These are phyloP conservation scores for Scartelaos histophorus DNA, from an alignment of 2,113 vertebrate genomes.

Conservation along the genomic window DNA sequence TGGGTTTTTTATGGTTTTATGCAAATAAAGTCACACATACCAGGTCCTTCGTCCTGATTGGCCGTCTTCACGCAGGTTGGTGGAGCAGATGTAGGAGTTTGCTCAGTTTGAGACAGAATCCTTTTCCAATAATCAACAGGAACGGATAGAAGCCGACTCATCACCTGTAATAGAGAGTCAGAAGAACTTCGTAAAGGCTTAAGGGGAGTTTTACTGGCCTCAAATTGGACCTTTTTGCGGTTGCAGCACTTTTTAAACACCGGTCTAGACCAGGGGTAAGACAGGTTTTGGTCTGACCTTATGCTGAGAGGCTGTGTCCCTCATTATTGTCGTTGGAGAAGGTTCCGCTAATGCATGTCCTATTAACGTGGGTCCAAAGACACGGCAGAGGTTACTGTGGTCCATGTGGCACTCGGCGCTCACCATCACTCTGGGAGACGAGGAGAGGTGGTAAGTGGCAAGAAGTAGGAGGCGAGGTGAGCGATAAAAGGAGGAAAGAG, in stretches of 20 bases:
- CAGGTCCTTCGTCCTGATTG: conserved; percentile 23
- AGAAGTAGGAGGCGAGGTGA: neutral
- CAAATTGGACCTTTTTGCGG: too few relatives aligned
- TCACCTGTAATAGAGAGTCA: conserved; percentile 69
- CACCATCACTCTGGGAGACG: conserved; percentile 67
- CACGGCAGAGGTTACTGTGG: conserved; percentile 77
- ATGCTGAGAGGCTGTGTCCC: conserved; percentile 79
- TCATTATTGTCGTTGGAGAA: conserved; percentile 78
- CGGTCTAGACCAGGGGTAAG: neutral
- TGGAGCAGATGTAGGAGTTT: neutral
- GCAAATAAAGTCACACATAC: conserved; percentile 36
- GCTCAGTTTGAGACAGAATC: conserved; percentile 47
- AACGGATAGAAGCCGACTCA: conserved; percentile 76
- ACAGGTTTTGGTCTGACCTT: conserved; percentile 69
- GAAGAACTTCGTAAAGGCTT: too few relatives aligned
- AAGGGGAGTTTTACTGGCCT: neutral
- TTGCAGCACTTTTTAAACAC: neutral
- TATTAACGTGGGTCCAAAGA: conserved; percentile 86
- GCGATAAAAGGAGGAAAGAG: neutral
- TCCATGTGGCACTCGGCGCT: conserved; percentile 85
- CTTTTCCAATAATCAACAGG: conserved; percentile 78
- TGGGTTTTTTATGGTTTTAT: too few relatives aligned
- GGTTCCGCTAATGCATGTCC: conserved; percentile 81
- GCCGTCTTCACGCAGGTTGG: conserved; percentile 32
- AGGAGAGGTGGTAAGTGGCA: neutral